A percentile compares a stretch with the other conserved stretches of the same genome.
Conservation (phyloP, 2,113 vertebrate species). For the Heptranchias perlo region DNA sequence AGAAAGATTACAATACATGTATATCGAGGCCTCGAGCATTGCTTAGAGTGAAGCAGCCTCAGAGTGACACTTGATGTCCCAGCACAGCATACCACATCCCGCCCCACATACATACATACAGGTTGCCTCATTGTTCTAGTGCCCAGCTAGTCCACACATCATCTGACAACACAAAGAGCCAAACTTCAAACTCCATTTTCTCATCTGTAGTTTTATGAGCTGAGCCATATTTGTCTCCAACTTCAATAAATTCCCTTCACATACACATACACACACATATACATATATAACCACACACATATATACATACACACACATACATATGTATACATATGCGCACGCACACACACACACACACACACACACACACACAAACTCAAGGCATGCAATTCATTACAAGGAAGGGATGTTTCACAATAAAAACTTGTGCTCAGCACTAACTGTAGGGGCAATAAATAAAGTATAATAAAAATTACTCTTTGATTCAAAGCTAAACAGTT, state of each 20-base stretch:
- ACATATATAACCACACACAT: background rate
- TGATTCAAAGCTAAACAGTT: background rate
- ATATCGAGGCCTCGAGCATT: background rate
- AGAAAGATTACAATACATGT: background rate
- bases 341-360: background rate
- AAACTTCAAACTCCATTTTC: background rate
- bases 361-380: background rate
- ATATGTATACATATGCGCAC: background rate
- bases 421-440: background rate
- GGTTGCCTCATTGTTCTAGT: background rate
- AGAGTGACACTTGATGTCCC: background rate
- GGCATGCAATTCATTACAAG: background rate
- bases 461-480: background rate
- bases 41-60: background rate
- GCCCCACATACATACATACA: background rate
- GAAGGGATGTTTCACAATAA: background rate
- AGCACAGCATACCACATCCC: background rate
- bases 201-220: background rate
- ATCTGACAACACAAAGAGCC: background rate
- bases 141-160: background rate
- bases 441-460: background rate
- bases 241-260: background rate
- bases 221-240: background rate
- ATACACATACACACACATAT: background rate
- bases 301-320: background rate